Conservation (phyloP, 2,113 vertebrate genomes). For the Melospiza melodia region DNA sequence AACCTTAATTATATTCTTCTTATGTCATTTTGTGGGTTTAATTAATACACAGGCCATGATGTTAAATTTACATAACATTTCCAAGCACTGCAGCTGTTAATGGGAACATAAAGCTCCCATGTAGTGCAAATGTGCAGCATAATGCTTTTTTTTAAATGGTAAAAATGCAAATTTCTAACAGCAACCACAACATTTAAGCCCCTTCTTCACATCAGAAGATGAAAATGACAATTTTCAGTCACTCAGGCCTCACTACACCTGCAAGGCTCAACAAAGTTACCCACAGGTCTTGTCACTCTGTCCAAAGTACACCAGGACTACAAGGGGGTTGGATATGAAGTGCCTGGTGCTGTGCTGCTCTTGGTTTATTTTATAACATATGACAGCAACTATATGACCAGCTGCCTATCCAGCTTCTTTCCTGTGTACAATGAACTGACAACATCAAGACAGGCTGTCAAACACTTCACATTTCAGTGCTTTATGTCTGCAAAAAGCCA, state of each 20-base stretch:
- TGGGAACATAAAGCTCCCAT: neutral
- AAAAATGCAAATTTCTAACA: slow-evolving; percentile 5
- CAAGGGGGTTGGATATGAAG: neutral
- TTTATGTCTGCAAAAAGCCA: slow-evolving; percentile 1
- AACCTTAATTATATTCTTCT: neutral
- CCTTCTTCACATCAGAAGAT: neutral
- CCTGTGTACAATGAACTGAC: neutral
- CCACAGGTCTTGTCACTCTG: neutral
- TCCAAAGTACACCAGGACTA: neutral
- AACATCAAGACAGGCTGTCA: neutral
- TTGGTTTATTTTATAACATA: neutral
- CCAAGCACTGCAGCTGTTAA: neutral
- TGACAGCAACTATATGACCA: neutral
- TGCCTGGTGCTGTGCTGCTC: neutral
- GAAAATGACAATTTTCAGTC: neutral
- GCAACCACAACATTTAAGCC: neutral
- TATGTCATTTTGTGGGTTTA: neutral
- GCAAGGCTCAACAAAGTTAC: neutral
- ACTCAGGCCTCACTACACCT: neutral
- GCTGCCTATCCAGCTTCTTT: neutral
- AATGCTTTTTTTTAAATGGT: neutral
- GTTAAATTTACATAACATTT: neutral
- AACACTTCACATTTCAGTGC: neutral
- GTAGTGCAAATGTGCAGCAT: neutral
- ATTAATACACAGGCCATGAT: neutral